Evolutionary conservation across 2,113 vertebrate species (phyloP).

Genomic region (Thermophis baileyi): DNA sequence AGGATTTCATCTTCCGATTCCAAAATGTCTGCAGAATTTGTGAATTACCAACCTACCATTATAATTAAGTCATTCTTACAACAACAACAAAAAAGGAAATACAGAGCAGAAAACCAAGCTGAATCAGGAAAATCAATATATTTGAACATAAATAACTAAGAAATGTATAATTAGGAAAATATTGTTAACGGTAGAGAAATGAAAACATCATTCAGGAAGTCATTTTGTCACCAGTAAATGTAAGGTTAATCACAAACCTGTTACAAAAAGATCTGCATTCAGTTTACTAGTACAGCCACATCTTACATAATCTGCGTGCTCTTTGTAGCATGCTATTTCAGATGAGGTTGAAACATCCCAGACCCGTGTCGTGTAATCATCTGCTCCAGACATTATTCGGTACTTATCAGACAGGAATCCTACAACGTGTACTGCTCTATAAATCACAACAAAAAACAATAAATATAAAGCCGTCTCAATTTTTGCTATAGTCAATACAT

Average conservation of each 20-base stretch:
- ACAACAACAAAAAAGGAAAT: background rate
- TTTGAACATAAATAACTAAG: background rate
- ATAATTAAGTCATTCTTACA: background rate
- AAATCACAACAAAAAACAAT: slow-evolving; percentile 31
- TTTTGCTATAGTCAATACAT: background rate
- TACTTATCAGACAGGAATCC: slow-evolving; percentile 89
- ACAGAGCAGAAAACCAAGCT: background rate
- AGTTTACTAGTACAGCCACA: slow-evolving; percentile 85
- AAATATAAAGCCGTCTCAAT: background rate
- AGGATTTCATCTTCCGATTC: background rate
- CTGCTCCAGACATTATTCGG: slow-evolving; percentile 85
- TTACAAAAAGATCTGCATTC: slow-evolving; percentile 89
- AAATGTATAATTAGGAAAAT: background rate
- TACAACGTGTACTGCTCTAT: slow-evolving; percentile 85
- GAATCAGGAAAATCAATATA: background rate
- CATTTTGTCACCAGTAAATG: background rate
- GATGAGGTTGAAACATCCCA: slow-evolving; percentile 89
- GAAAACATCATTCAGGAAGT: background rate
- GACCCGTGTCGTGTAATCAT: slow-evolving; percentile 86
- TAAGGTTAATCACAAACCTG: slow-evolving; percentile 71
- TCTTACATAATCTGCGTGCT: slow-evolving; percentile 92
- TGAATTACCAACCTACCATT: background rate
- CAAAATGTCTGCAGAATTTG: background rate
- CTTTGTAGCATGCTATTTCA: slow-evolving; percentile 77
- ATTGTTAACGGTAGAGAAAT: background rate